Evolutionary conservation across 37 sponge, comb jelly and placozoan genomes (phyloP).

Genomic region (Tethya wilhelma): DNA sequence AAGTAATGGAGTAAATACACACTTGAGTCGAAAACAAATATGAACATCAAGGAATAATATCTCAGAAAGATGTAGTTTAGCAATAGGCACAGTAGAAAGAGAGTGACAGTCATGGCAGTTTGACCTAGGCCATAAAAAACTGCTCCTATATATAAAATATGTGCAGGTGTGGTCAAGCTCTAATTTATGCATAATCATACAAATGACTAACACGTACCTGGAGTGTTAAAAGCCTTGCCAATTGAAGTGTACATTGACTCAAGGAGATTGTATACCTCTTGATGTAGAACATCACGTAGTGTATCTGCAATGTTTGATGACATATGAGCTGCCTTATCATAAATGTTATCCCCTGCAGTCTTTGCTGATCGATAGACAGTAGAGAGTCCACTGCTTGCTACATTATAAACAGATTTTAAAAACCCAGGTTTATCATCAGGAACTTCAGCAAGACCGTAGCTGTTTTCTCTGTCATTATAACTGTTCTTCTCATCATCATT

Average conservation of each 20-base stretch:
- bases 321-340: neutral
- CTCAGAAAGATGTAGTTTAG: slow-evolving; percentile 1
- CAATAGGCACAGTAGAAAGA: neutral
- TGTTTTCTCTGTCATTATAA: too few relatives aligned
- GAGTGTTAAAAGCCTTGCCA: neutral
- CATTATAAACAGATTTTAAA: neutral
- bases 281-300: neutral
- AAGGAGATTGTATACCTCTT: slow-evolving; percentile 11
- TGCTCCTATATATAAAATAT: neutral
- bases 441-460: too few relatives aligned
- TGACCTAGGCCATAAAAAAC: neutral
- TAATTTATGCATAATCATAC: too few relatives aligned
- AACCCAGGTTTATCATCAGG: neutral
- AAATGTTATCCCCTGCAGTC: neutral
- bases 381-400: neutral
- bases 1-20: neutral
- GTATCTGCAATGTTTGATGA: neutral
- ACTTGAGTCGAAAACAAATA: neutral
- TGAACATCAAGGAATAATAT: neutral
- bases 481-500: too few relatives aligned
- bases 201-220: too few relatives aligned
- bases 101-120: neutral
- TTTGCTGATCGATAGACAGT: too few relatives aligned
- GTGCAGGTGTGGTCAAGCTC: too few relatives aligned
- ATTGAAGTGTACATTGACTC: neutral